Percentiles rank a stretch among this genome's conserved stretches.
phyloP scores from a whole-genome alignment of 2,113 vertebrate species.

The Gavialis gangeticus region DNA sequence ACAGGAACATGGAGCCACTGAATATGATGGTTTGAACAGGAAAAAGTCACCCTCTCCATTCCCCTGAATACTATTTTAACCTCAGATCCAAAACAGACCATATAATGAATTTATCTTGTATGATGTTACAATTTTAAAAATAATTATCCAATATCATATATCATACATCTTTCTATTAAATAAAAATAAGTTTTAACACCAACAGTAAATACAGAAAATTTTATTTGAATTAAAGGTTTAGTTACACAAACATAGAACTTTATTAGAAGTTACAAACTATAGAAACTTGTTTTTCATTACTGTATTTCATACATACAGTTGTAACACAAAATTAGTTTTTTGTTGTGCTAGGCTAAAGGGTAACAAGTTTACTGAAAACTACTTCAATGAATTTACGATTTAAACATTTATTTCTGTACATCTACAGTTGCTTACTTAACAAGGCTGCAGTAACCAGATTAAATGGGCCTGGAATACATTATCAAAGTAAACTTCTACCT shows the following conservation, averaged over 20 bases:
- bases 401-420: conserved; percentile 17
- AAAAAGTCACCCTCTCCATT: neutral
- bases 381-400: conserved; percentile 19
- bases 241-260: conserved; percentile 51
- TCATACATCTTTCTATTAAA: neutral
- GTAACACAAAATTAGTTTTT: conserved; percentile 46
- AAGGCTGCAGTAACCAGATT: conserved; percentile 1
- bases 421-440: neutral
- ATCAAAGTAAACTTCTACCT: neutral
- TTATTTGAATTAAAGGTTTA: conserved; percentile 55
- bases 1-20: neutral
- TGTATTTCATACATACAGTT: conserved; percentile 40
- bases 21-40: neutral
- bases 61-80: neutral
- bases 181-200: conserved; percentile 38
- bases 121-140: conserved; percentile 26
- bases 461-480: neutral
- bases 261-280: conserved; percentile 52
- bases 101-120: conserved; percentile 7
- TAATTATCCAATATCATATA: neutral
- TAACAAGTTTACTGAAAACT: conserved; percentile 47
- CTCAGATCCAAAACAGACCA: neutral
- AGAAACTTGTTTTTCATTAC: conserved; percentile 40
- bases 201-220: conserved; percentile 38
- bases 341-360: neutral